Evolutionary conservation across 2,888 invertebrate species (phyloP).

Genomic region (Sarcophaga rosellei): DNA sequence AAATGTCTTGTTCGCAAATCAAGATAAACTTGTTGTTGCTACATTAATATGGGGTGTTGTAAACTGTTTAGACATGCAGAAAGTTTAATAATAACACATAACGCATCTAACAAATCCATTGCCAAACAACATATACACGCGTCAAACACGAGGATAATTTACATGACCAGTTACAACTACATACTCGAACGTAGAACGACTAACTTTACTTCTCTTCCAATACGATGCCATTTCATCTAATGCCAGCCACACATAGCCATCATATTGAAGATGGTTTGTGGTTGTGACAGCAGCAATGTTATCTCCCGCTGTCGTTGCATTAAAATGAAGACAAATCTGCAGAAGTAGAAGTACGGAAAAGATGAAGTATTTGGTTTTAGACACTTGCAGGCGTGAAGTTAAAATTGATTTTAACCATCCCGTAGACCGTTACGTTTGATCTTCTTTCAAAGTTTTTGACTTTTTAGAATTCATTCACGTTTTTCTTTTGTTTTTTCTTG

Average conservation of each 20-base stretch:
- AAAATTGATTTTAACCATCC: constrained; percentile 32
- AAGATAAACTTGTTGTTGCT: constrained; percentile 44
- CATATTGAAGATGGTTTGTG: background rate
- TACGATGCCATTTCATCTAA: constrained; percentile 32
- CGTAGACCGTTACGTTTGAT: constrained; percentile 44
- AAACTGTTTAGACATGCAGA: constrained; percentile 41
- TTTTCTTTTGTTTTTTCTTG: background rate
- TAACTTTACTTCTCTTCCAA: constrained; percentile 1
- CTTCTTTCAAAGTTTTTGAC: constrained; percentile 16
- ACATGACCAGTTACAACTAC: constrained; percentile 54
- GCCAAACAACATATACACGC: constrained; percentile 44
- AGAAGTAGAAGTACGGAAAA: background rate
- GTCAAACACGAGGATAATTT: constrained; percentile 63
- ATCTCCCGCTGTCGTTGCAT: background rate
- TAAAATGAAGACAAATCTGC: background rate
- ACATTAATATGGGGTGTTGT: constrained; percentile 21
- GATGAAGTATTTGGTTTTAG: background rate
- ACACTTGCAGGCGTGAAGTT: constrained; percentile 51
- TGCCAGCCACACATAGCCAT: constrained; percentile 18
- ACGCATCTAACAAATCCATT: background rate
- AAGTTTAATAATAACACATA: constrained; percentile 49
- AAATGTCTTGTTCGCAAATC: constrained; percentile 6
- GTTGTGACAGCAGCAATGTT: background rate
- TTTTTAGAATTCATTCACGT: background rate
- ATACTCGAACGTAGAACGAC: constrained; percentile 11